phyloP scores from a whole-genome alignment of 1,140 invertebrate species.

The Battus philenor region DNA sequence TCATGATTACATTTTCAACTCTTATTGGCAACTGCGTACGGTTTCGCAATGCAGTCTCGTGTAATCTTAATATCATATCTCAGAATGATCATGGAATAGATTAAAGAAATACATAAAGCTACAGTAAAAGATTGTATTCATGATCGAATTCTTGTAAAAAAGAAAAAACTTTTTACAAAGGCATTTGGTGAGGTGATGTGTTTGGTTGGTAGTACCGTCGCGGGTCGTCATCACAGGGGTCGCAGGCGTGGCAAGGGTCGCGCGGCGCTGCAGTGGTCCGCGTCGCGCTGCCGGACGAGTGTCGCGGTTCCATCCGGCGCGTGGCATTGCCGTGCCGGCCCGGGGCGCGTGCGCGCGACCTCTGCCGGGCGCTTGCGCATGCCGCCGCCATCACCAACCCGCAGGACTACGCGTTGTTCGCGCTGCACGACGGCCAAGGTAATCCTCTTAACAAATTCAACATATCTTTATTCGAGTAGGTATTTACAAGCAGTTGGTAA shows the following conservation, averaged over 20 bases:
- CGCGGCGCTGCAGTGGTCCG: constrained; percentile 80
- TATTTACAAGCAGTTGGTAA: no score
- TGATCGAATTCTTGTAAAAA: no score
- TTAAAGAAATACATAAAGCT: no score
- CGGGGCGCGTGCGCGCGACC: constrained; percentile 92
- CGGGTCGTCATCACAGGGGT: constrained; percentile 51
- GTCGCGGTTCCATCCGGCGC: constrained; percentile 91
- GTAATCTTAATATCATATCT: no score
- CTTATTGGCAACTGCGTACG: no score
- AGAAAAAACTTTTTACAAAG: no score
- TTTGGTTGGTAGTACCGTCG: constrained; percentile 66
- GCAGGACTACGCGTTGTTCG: constrained; percentile 96
- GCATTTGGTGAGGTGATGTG: neutral
- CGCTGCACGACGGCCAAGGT: constrained; percentile 93
- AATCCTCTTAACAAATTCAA: no score
- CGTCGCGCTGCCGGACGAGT: constrained; percentile 94
- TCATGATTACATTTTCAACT: no score
- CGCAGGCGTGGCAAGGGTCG: constrained; percentile 26
- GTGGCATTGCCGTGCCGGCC: constrained; percentile 93
- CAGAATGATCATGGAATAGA: no score
- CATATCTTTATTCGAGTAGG: no score
- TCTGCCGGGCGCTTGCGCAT: constrained; percentile 94
- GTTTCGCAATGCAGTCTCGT: no score
- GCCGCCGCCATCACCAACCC: constrained; percentile 96
- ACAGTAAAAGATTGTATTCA: no score